Evolutionary conservation across 2,888 invertebrate genomes (phyloP).

Genomic region (Calameuta pallipes): DNA sequence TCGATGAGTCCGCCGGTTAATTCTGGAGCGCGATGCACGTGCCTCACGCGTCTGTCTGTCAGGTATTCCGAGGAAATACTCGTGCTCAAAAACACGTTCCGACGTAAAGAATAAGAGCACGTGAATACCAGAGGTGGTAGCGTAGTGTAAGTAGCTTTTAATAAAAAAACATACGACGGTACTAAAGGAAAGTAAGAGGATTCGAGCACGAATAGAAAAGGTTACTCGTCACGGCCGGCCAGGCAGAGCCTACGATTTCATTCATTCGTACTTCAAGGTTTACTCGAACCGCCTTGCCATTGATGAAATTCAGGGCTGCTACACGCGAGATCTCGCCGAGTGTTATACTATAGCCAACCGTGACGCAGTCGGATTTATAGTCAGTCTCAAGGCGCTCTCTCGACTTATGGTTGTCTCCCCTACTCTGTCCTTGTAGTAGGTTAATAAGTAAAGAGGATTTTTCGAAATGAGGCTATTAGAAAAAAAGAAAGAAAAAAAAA

Average conservation of each 20-base stretch:
- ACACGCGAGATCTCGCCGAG: not conserved
- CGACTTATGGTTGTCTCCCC: not conserved
- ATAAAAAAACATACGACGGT: not conserved
- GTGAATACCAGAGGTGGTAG: not conserved
- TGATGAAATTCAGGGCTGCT: not conserved
- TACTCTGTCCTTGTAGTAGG: not conserved
- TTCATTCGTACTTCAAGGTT: not conserved
- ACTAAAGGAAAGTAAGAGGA: not conserved
- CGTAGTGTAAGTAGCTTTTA: not conserved
- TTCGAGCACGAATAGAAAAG: not conserved
- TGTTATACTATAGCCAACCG: not conserved
- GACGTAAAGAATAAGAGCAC: not conserved
- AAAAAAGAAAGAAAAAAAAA: not conserved
- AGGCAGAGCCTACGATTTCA: not conserved
- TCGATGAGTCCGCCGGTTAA: not conserved
- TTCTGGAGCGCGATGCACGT: not conserved
- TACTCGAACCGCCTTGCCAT: not conserved
- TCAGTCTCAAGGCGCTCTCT: not conserved
- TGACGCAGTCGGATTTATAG: not conserved
- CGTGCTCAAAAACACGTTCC: not conserved
- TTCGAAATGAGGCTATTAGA: not conserved
- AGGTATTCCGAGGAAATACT: not conserved
- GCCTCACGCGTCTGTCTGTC: not conserved
- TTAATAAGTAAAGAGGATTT: not conserved
- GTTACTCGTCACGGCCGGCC: not conserved